Percentiles rank a stretch among this genome's conserved stretches.
Evolutionary conservation across 2,888 invertebrate species (phyloP).

Genomic region (Leptogaster cylindrica): DNA sequence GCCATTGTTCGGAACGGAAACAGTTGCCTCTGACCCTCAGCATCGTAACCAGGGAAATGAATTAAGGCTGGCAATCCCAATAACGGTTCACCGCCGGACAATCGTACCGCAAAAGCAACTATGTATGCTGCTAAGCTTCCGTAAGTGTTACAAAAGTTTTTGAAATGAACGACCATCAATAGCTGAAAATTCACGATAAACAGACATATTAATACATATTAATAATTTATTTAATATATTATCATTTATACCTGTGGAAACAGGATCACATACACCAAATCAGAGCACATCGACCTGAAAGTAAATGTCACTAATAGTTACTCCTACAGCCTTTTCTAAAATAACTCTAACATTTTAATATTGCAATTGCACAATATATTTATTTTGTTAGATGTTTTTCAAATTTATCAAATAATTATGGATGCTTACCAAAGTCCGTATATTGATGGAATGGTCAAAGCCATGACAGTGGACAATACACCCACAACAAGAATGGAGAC

Average conservation of each 20-base stretch:
- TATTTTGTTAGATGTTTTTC: neutral
- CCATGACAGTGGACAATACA: conserved; percentile 91
- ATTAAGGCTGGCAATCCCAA: conserved; percentile 83
- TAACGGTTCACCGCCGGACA: conserved; percentile 87
- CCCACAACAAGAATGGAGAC: conserved; percentile 91
- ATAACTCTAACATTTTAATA: too few relatives aligned
- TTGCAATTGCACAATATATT: neutral
- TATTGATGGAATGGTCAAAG: conserved; percentile 95
- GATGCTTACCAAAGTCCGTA: conserved; percentile 89
- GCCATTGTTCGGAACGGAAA: conserved; percentile 97
- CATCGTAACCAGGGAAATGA: conserved; percentile 85
- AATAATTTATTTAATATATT: neutral
- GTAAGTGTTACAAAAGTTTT: conserved; percentile 94
- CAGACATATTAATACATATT: neutral
- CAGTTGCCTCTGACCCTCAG: conserved; percentile 71
- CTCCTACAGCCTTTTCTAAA: too few relatives aligned
- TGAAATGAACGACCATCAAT: conserved; percentile 96
- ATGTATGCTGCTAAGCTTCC: conserved; percentile 91
- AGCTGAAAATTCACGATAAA: too few relatives aligned
- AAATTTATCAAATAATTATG: neutral
- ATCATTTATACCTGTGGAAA: conserved; percentile 83
- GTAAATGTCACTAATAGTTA: conserved; percentile 10
- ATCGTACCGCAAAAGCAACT: conserved; percentile 79
- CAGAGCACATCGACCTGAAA: conserved; percentile 93
- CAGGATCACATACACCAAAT: conserved; percentile 97